Evolutionary conservation across 1,140 invertebrate species (phyloP).

Genomic region (Copidosoma floridanum): DNA sequence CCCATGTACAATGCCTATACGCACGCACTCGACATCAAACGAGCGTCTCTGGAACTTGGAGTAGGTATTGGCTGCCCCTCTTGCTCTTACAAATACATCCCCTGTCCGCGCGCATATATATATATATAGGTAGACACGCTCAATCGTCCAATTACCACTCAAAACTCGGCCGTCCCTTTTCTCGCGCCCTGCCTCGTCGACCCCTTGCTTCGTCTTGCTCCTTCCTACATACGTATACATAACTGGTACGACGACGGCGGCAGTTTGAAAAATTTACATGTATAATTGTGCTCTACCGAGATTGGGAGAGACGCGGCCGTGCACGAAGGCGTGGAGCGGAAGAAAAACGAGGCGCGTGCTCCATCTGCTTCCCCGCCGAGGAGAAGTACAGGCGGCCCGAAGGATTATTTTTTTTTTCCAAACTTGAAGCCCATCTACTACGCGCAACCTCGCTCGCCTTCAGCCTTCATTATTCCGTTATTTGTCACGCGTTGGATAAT

Average conservation of each 20-base stretch:
- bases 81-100: too few species aligned
- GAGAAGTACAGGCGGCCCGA: not conserved
- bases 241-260: not conserved
- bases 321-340: not conserved
- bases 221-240: too few species aligned
- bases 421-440: not conserved
- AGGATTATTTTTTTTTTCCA: not conserved
- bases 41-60: not conserved
- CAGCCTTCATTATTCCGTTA: constrained; percentile 18
- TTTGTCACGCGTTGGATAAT: constrained; percentile 11
- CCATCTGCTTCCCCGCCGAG: not conserved
- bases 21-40: not conserved
- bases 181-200: not conserved
- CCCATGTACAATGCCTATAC: too few species aligned
- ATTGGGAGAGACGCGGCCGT: not conserved
- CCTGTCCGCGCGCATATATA: not conserved
- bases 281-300: not conserved
- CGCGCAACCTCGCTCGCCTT: constrained; percentile 1
- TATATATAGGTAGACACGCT: not conserved
- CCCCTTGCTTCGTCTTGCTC: too few species aligned
- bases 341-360: constrained; percentile 12
- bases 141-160: constrained; percentile 8
- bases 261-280: not conserved
- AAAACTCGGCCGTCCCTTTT: constrained; percentile 16
- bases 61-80: too few species aligned